Base-by-base conservation (phyloP, 2,113 vertebrate species). In the Otolemur garnettii region DNA sequence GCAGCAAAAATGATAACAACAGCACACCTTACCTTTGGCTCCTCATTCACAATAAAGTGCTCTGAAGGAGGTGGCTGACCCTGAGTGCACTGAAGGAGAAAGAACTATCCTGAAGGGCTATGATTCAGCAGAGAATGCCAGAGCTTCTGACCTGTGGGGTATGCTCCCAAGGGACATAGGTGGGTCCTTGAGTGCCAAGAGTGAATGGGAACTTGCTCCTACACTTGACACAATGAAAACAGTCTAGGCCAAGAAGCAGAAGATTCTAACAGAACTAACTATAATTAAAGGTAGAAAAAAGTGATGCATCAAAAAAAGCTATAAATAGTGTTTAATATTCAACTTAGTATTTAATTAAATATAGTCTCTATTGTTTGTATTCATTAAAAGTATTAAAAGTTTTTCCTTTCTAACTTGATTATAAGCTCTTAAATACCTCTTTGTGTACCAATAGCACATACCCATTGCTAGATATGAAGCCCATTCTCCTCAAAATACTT, bases 221-320 rank as follows among this genome's bases (percentile, higher is more conserved):
- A n/a, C 33, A 19, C 69, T 69, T 77, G 38, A 69, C 45, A 35
- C 69, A 53, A 0, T 74, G 62, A 93, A 53, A 95, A 91, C 21
- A 81, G 66, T 24, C 35, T 28, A 30, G 80, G 21, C 62, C 64
- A 84, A 88, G 28, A 38, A 38, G 59, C 55, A 78, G 15, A 81
- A 71, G 42, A 86, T n/a, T 66, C 38, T 85, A 42, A 81, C 35
- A 93, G 45, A 89, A 94, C 86, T 71, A 77, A 81, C 24, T 83
- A 18, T 45, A 82, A 88, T 69, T 90, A 77, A 85, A 88, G 66
- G n/a, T 77, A 59, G 24, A n/a, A 85, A 53, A 89, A 85, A 53
- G 26, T 19, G 30, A 87, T 69, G 12, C 69, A 33, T 82, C 24
- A 26, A 62, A 83, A 87, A 91, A 59, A 18, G 0, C 38, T 81